phyloP scores from a whole-genome alignment of 2,113 vertebrate genomes.

The Phylloscopus trochiloides region DNA sequence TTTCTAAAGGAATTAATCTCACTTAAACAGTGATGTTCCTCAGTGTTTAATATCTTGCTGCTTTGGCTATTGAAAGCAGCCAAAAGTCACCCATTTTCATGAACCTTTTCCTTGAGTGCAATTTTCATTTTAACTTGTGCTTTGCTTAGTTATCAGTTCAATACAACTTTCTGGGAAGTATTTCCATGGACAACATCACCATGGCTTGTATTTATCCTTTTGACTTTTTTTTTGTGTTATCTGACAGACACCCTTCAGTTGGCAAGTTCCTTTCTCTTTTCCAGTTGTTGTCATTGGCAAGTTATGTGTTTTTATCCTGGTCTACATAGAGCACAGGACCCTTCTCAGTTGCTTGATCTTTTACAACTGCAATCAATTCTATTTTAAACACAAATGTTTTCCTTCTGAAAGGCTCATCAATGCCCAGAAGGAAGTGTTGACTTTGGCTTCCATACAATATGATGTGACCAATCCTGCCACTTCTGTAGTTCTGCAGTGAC shows the following conservation, averaged over 20 bases:
- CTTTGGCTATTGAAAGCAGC: neutral
- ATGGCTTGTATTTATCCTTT: neutral
- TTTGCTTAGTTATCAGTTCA: neutral
- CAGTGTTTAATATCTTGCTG: neutral
- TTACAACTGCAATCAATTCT: neutral
- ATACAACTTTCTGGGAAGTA: neutral
- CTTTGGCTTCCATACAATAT: neutral
- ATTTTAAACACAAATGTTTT: neutral
- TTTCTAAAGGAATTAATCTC: neutral
- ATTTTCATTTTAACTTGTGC: neutral
- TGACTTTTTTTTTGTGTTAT: constrained; percentile 16
- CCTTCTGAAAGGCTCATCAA: neutral
- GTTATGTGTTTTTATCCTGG: neutral
- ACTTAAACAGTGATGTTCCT: neutral
- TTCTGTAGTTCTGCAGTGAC: neutral
- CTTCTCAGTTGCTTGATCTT: neutral
- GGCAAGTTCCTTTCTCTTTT: constrained; percentile 18
- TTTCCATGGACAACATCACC: neutral
- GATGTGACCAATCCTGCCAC: neutral
- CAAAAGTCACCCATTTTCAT: neutral
- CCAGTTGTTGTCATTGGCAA: constrained; percentile 31
- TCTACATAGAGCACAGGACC: neutral
- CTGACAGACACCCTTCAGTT: constrained; percentile 11
- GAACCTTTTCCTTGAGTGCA: neutral
- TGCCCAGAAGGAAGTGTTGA: neutral